phyloP scores from a whole-genome alignment of 2,888 invertebrate species.

The Drosophila mettleri region DNA sequence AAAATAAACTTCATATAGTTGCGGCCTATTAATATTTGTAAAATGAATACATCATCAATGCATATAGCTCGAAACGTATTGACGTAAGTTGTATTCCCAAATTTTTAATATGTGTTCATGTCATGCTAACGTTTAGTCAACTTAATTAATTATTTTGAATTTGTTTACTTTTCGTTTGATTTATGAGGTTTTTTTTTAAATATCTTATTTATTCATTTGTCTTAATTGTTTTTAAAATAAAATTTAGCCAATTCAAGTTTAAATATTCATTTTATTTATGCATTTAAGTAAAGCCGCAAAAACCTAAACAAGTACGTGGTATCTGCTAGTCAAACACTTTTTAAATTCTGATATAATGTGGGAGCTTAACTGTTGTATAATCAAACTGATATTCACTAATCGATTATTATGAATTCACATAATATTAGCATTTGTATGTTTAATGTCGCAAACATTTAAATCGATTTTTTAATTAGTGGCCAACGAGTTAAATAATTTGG shows the following conservation, averaged over 20 bases:
- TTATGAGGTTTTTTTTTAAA: background rate
- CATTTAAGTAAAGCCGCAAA: background rate
- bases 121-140: background rate
- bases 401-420: conserved; percentile 35
- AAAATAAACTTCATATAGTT: background rate
- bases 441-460: conserved; percentile 40
- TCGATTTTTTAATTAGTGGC: conserved; percentile 34
- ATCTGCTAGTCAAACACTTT: background rate
- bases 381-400: conserved; percentile 1
- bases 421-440: conserved; percentile 14
- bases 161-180: conserved; percentile 2
- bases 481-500: conserved; percentile 7
- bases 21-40: background rate
- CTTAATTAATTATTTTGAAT: conserved; percentile 1
- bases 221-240: background rate
- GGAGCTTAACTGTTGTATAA: conserved; percentile 17
- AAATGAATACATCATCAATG: background rate
- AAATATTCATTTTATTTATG: background rate
- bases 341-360: background rate
- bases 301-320: background rate
- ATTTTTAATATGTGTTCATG: no score
- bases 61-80: background rate
- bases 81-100: background rate
- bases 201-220: background rate
- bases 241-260: background rate